A percentile compares a stretch with the other conserved stretches of the same genome.
These are phyloP conservation scores for Chalcosyrphus nemorum DNA, from an alignment of 2,888 invertebrate species.

Conservation along the genomic window DNA sequence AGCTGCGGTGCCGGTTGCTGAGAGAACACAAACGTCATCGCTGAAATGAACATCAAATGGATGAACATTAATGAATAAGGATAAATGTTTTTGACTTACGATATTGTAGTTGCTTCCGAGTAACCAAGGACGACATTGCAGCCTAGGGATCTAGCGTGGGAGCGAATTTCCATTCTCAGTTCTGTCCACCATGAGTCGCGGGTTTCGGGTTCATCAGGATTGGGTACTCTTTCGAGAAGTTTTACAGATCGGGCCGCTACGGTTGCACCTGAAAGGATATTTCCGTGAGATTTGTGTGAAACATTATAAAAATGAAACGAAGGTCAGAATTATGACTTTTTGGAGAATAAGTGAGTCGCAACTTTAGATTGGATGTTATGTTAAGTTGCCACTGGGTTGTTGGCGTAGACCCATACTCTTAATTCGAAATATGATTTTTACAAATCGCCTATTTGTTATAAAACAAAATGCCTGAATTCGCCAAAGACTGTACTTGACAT, in stretches of 20 bases:
- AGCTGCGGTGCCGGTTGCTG: constrained; percentile 96
- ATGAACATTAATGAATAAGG: neutral
- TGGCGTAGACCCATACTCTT: no score
- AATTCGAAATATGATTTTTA: no score
- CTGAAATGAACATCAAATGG: constrained; percentile 83
- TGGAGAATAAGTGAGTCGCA: no score
- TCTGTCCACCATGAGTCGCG: constrained; percentile 99
- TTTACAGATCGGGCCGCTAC: constrained; percentile 93
- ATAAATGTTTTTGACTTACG: constrained; percentile 84
- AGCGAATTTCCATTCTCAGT: constrained; percentile 95
- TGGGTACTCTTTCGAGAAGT: constrained; percentile 90
- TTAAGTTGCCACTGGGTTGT: no score
- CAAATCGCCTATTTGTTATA: no score
- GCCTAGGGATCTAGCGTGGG: constrained; percentile 94
- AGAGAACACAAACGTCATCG: constrained; percentile 97
- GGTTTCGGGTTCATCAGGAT: constrained; percentile 94
- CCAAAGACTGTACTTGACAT: no score
- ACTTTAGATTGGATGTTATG: no score
- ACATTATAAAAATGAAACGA: no score
- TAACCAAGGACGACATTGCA: constrained; percentile 98
- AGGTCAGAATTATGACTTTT: no score
- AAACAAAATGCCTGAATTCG: no score
- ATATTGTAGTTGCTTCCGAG: constrained; percentile 94
- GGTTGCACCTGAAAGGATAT: constrained; percentile 85
- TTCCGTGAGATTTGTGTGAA: no score